phyloP scores from a whole-genome alignment of 2,888 invertebrate species.

The Brenthis daphne region DNA sequence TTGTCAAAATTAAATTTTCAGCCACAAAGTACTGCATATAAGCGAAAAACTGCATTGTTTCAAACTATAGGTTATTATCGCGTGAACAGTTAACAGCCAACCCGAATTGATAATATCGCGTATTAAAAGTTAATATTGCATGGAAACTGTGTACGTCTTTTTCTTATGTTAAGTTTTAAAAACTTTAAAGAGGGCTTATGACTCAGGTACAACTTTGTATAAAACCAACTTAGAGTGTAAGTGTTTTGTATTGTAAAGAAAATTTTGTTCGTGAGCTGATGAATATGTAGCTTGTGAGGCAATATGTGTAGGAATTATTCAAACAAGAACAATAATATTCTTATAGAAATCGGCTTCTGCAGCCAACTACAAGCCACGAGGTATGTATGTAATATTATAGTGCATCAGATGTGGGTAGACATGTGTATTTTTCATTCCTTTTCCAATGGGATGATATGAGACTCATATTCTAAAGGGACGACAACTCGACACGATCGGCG shows the following conservation, averaged over 20 bases:
- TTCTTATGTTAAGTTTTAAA: background rate
- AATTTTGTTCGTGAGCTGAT: too few species aligned
- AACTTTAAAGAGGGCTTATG: background rate
- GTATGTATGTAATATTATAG: too few species aligned
- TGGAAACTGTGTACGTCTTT: constrained; percentile 13
- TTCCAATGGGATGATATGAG: too few species aligned
- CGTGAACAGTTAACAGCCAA: constrained; percentile 24
- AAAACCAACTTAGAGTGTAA: background rate
- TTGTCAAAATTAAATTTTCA: constrained; percentile 9
- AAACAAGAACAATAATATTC: too few species aligned
- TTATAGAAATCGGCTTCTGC: too few species aligned
- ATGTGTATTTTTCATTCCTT: too few species aligned
- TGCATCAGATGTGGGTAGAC: too few species aligned
- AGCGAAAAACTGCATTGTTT: constrained; percentile 25
- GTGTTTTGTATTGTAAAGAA: background rate
- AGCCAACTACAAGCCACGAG: too few species aligned
- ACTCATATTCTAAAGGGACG: too few species aligned
- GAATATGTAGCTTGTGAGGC: too few species aligned
- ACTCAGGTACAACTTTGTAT: background rate
- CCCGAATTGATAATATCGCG: constrained; percentile 27
- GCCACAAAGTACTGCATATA: constrained; percentile 9
- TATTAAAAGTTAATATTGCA: constrained; percentile 27
- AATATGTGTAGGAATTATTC: too few species aligned
- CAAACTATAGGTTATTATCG: constrained; percentile 28
- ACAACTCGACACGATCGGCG: too few species aligned